Percentiles rank a stretch among this genome's conserved stretches.
These are phyloP conservation scores for Calyptomena viridis DNA, from an alignment of 2,113 vertebrate species.

Conservation along the genomic window DNA sequence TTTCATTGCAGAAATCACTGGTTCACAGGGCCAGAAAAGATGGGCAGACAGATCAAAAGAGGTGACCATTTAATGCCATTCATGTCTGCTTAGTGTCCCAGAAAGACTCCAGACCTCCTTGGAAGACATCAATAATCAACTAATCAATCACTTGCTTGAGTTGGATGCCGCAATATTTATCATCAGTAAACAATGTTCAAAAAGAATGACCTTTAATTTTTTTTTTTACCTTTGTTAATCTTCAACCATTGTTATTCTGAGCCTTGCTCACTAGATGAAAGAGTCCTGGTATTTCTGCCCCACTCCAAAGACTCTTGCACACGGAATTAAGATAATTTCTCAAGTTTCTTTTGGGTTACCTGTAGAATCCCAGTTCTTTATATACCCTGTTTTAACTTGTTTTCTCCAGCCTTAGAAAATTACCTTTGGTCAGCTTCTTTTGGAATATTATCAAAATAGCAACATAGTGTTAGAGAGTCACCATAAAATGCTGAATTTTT, in stretches of 20 bases:
- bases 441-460: background rate
- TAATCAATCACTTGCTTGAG: background rate
- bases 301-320: fast-evolving
- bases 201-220: background rate
- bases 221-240: background rate
- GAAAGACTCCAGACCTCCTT: background rate
- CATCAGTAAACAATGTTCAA: background rate
- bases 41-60: background rate
- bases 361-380: background rate
- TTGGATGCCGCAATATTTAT: background rate
- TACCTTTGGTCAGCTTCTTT: background rate
- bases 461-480: background rate
- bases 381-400: background rate
- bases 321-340: background rate
- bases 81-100: background rate
- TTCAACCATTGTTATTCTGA: background rate
- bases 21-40: background rate
- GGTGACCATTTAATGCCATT: background rate
- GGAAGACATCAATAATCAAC: background rate
- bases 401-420: background rate
- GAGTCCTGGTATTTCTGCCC: background rate
- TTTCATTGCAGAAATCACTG: background rate
- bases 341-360: background rate
- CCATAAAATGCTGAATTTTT: background rate
- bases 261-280: background rate